Base-by-base conservation (phyloP, 2,797 vertebrate genomes). In the Dendrocincla fuliginosa region DNA sequence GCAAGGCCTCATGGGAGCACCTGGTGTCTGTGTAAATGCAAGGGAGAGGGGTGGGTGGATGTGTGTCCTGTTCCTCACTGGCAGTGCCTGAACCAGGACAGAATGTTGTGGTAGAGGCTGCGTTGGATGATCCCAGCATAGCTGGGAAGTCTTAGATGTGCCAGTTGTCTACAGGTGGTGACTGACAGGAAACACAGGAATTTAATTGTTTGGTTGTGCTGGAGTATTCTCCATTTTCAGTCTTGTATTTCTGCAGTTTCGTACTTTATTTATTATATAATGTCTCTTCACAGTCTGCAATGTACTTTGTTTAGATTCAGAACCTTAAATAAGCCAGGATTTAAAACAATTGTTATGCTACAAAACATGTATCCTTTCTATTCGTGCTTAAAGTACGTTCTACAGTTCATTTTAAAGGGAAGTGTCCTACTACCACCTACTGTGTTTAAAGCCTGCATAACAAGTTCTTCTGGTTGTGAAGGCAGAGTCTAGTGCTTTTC, bases 391-490 rank as follows among this genome's bases (percentile, higher is more conserved):
- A 69, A 52, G 33, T 33, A 9, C 46, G 32, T 69, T 88, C 67
- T 73, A 41, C 67, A 64, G 63, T 74, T 95, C 22, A 18, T 90
- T 90, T 87, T 89, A 64, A 82, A 84, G 93, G 84, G 89, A 96
- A 95, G 87, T 93, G 92, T 84, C 85, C 85, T 75, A 7, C 74
- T 93, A 77, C 95, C 95, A 93, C 94, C 92, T 94, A 92, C 95
- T 91, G 64, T 42, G 78, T 90, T 93, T 90, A 90, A 92, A 96
- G 83, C 89, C 68, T 95, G 94, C 55, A 25, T 78, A 96, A 96
- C 96, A 76, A 87, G 97, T 96, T 96, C 64, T 88, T 73, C 90
- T 71, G 80, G 95, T 96, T 96, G 78, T 81, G 89, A 87, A 95
- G 83, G 75, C 73, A 79, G 83, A 80, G 78, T 64, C 75, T 86